These are phyloP conservation scores for Cnemophilus loriae DNA, from an alignment of 2,113 vertebrate species.

Conservation along the genomic window DNA sequence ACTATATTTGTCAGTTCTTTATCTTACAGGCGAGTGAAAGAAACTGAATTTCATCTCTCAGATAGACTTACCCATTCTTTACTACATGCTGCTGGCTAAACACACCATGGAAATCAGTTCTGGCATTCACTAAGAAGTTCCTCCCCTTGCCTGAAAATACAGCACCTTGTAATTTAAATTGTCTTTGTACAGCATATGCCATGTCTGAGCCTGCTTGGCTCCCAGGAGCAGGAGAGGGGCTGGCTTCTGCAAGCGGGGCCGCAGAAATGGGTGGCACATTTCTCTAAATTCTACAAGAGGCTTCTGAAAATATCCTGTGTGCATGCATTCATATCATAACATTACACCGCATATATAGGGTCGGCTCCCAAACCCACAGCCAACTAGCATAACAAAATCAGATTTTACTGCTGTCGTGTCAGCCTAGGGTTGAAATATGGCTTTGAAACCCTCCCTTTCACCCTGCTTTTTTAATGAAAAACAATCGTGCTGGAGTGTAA, in stretches of 20 bases:
- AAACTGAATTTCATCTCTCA: neutral
- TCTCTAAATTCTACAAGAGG: neutral
- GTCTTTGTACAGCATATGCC: neutral
- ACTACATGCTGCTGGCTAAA: neutral
- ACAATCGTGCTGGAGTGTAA: slow-evolving; percentile 33
- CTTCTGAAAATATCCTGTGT: slow-evolving; percentile 38
- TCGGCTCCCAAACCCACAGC: slow-evolving; percentile 58
- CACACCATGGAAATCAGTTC: slow-evolving; percentile 1
- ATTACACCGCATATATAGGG: neutral
- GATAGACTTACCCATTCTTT: neutral
- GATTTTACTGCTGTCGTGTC: slow-evolving; percentile 57
- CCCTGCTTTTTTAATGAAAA: slow-evolving; percentile 53
- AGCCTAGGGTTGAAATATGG: slow-evolving; percentile 56
- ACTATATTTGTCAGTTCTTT: neutral
- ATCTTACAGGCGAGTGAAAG: neutral
- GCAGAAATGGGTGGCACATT: neutral
- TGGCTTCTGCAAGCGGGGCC: neutral
- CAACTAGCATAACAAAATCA: slow-evolving; percentile 58
- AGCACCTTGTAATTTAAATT: slow-evolving; percentile 41
- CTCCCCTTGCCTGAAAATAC: slow-evolving; percentile 19
- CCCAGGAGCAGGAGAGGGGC: neutral
- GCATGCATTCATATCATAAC: slow-evolving; percentile 25
- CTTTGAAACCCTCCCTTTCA: slow-evolving; percentile 58
- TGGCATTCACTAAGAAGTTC: slow-evolving; percentile 6
- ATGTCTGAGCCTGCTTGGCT: neutral